Base-by-base conservation (phyloP, 2,888 invertebrate genomes). In the Chloromyia formosa region DNA sequence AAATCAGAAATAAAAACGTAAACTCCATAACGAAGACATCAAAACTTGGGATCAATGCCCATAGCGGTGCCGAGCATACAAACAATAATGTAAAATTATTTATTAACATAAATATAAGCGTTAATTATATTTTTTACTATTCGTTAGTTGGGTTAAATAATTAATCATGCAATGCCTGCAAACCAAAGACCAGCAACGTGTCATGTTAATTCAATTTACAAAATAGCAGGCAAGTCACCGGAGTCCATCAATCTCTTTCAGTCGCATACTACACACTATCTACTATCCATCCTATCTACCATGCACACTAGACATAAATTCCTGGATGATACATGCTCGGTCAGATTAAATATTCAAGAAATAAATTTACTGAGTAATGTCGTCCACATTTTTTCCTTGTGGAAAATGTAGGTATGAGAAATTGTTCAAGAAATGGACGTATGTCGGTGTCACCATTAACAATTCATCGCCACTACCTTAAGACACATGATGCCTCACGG, bases 151-250 rank as follows among this genome's bases (percentile, higher is more conserved):
- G 2, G 16, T 56, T 56, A 56, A 56, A 16, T 18, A 56, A n/a
- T 20, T 18, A 20, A 56, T 20, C 56, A 56, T 56, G 56, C 56
- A 56, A 16, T 20, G 16, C 20, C 18, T 16, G 22, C 56, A 56
- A 35, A 20, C 56, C 10, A n/a, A n/a, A 56, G 22, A 4, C 22
- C 20, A 18, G 18, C 18, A 1, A 56, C 20, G 20, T 56, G 56
- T 49, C 20, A 18, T 56, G 56, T 56, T 56, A 56, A 56, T 56
- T 18, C 22, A 20, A 56, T 56, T 56, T 56, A 20, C 20, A 56
- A 53, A 56, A 56, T 56, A 56, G 16, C 16, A 56, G 56, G 56
- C 18, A 16, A 56, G 56, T 56, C 20, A n/a, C n/a, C n/a, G n/a
- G 18, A 16, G 56, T 20, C 56, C 56, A 56, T 56, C 22, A 56